Evolutionary conservation across 2,113 vertebrate genomes (phyloP), one percentile per base, ranked within the genome.

Genomic region (Poicephalus gulielmi): DNA sequence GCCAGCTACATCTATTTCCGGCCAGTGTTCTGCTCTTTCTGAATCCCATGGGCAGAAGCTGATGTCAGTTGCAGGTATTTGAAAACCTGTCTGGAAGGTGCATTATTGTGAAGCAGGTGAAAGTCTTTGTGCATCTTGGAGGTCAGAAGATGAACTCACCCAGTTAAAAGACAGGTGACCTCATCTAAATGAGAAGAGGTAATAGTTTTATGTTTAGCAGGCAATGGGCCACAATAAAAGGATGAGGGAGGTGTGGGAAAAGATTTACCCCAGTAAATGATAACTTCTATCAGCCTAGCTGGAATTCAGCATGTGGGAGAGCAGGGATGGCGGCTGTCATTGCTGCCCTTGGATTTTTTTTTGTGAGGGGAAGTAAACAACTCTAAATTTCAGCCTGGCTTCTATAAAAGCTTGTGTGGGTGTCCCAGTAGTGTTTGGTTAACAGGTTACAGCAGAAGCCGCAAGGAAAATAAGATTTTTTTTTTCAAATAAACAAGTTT

Each of bases 401-500:
- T 95, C 80, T 82, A 10, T 7, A 92, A 81, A 94, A 71, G 80
- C 57, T 86, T 85, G 57, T 73, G 93, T 96, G 81, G 84, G 94
- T 84, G 94, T 97, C 79, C 93, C 93, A 95, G 63, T 76, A 93
- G 90, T 50, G 71, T 94, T 92, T 93, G 68, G 78, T 91, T 96
- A 96, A 95, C 49, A 86, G 62, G 83, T 90, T 94, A 90, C 50
- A 93, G 86, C 66, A 95, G 37, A 63, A 94, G 33, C 63, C 4
- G 2, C 71, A 78, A 85, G n/a, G 50, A 96, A 96, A 96, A 95
- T 43, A 27, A 76, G 25, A 15, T 3, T 28, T 49, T 79, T 92
- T 94, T 91, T 77, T 28, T 64, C 67, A 83, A 95, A 95, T 90
- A 95, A 96, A 96, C 85, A 91, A 71, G 8, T 93, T 70, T 90